Conservation (phyloP, 2,797 vertebrate species). For the Phoebastria nigripes region DNA sequence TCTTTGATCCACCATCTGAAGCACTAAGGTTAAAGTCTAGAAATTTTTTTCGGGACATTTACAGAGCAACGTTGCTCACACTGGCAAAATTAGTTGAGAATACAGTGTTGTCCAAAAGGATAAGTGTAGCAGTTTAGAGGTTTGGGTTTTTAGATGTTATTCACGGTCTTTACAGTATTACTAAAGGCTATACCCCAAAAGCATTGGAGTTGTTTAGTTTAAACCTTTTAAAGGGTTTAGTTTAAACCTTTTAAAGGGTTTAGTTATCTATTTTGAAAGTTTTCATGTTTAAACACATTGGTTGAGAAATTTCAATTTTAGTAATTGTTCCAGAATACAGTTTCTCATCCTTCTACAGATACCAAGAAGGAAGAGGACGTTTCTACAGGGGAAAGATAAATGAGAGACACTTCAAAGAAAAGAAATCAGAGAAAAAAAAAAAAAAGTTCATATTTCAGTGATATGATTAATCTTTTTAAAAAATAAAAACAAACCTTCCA, state of each 20-base stretch:
- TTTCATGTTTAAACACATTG: background rate
- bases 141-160: background rate
- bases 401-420: background rate
- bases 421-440: background rate
- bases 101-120: background rate
- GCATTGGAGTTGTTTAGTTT: background rate
- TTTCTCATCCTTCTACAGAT: background rate
- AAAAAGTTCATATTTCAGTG: accelerated
- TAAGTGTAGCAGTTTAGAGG: background rate
- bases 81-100: background rate
- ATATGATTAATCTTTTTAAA: background rate
- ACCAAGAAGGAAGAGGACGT: background rate
- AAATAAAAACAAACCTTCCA: background rate
- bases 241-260: background rate
- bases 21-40: background rate
- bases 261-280: background rate
- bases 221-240: background rate
- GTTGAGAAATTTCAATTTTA: background rate
- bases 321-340: background rate
- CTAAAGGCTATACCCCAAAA: background rate
- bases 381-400: background rate
- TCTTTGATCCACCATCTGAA: background rate
- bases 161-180: background rate
- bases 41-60: accelerated
- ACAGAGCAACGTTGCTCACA: background rate